Evolutionary conservation across 2,113 vertebrate genomes (phyloP).

Genomic region (Vombatus ursinus): DNA sequence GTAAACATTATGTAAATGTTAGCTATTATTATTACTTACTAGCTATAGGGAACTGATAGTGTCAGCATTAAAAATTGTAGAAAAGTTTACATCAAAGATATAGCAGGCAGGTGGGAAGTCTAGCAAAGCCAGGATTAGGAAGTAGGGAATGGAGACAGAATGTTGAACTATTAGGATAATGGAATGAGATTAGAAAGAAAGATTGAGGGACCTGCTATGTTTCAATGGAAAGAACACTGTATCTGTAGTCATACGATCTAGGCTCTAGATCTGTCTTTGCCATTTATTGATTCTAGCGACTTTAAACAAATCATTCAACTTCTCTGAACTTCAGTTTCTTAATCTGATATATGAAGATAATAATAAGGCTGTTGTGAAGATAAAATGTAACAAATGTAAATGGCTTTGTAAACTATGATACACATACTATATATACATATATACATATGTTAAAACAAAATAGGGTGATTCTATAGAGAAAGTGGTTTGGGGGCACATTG

Average conservation of each 20-base stretch:
- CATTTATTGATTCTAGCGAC: background rate
- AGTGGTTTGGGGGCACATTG: background rate
- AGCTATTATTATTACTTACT: background rate
- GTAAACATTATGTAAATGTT: background rate
- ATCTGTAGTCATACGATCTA: background rate
- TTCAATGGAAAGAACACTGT: background rate
- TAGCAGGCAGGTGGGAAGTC: background rate
- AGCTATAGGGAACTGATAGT: background rate
- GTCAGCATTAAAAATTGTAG: background rate
- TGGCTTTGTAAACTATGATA: background rate
- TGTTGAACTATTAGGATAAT: background rate
- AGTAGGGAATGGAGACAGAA: background rate
- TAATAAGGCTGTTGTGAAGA: background rate
- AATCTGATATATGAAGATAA: background rate
- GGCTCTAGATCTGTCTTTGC: background rate
- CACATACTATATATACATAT: too few relatives aligned
- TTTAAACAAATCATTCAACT: background rate
- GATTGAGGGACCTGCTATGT: background rate
- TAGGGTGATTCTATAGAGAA: background rate
- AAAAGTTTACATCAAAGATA: background rate
- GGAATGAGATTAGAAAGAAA: background rate
- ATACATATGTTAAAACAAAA: background rate
- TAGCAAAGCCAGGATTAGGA: background rate
- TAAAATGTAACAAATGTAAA: background rate
- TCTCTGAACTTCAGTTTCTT: background rate